Base-by-base conservation (phyloP, 2,888 invertebrate genomes). In the Cybosia mesomella region DNA sequence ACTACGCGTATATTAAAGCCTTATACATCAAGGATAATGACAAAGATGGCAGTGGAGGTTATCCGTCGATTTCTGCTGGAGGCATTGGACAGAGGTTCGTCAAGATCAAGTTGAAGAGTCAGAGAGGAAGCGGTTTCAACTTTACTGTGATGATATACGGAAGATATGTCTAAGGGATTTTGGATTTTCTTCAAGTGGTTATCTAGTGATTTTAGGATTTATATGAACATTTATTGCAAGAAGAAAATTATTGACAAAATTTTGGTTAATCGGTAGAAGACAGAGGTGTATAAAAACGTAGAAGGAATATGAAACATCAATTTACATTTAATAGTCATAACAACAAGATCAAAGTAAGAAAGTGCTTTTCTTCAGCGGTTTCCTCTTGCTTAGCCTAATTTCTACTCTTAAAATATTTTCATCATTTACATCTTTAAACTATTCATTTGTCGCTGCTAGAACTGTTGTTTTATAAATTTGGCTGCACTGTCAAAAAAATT, bases 91-190 rank as follows among this genome's bases (percentile, higher is more conserved):
- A 93, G 69, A 85, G 89, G 15, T 92, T 92, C 66, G 91, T 89
- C 34, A 93, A 91, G 64, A 87, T 95, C 69, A 92, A 94, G 68
- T 75, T 95, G 74, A 93, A 93, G 80, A 92, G 93, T 53, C 95
- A 95, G 74, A 83, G 93, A 34, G 83, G 87, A 2, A 64, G 73
- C 58, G 94, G 95, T 0, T 87, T 95, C 43, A 94, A 95, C 79
- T 95, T 95, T 73, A 92, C 94, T 0, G 75, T 95, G 2, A 89
- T 92, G 0, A 86, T 95, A 36, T 95, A 93, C 58, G 95, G 94
- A 74, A 89, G 91, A 86, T 94, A 89, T 74, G 64, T 68, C 0
- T 91, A 78, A 81, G 4, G 21, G 3, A 34, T 43, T 21, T 18
- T 22, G 34, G 58, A 57, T 62, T 34, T 9, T n/a, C 21, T 9